Percentiles rank a stretch among this genome's conserved stretches.
These are phyloP conservation scores for Pomatostomus ruficeps DNA, from an alignment of 2,113 vertebrate genomes.

Conservation along the genomic window DNA sequence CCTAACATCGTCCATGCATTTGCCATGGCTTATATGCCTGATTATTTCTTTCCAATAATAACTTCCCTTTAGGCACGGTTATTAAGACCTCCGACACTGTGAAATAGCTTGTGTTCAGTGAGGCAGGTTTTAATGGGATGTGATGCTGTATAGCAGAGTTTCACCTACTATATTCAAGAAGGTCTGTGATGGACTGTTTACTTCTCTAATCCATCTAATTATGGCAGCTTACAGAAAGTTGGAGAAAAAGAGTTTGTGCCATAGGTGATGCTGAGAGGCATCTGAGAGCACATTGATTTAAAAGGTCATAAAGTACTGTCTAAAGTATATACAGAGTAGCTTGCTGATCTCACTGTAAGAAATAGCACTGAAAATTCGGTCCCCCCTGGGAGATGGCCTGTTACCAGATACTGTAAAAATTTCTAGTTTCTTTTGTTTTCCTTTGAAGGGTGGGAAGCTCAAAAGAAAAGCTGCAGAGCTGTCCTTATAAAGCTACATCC, in stretches of 20 bases:
- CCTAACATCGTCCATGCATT: background rate
- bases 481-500: background rate
- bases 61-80: constrained; percentile 54
- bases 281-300: constrained; percentile 3
- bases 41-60: constrained; percentile 39
- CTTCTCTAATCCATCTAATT: constrained; percentile 50
- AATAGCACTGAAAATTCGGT: background rate
- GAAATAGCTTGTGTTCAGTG: constrained; percentile 50
- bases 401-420: background rate
- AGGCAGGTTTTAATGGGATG: constrained; percentile 49
- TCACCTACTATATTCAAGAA: constrained; percentile 35
- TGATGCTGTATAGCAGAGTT: constrained; percentile 13
- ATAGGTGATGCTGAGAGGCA: background rate
- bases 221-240: constrained; percentile 8
- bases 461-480: background rate
- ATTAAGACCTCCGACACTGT: constrained; percentile 43
- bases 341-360: background rate
- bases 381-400: background rate
- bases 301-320: background rate
- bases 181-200: constrained; percentile 21
- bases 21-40: constrained; percentile 23
- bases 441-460: background rate
- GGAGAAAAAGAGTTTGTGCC: constrained; percentile 4
- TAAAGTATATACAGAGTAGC: background rate
- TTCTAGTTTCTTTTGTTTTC: background rate